Base-by-base conservation (phyloP, 2,113 vertebrate species). In the Oophaga pumilio region DNA sequence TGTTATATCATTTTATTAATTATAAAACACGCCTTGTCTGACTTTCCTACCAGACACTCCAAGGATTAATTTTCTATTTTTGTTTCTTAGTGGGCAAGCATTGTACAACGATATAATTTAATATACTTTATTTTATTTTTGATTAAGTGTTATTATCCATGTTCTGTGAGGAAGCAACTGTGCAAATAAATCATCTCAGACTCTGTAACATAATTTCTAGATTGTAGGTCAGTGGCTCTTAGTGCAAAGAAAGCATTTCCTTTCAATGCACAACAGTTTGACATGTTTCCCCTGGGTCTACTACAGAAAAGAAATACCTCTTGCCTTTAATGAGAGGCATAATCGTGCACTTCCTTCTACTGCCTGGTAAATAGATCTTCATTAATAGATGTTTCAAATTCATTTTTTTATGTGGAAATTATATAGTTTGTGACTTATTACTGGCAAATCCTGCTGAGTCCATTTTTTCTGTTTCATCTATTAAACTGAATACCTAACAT, bases 181-280 rank as follows among this genome's bases (percentile, higher is more conserved):
- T 79, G 74, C 76, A 78, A 79, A 79, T 79, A 86, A 86, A 86
- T 86, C 85, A 86, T 76, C 43, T 57, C n/a, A 59, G 69, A 69
- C 26, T 62, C 90, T 43, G 85, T 82, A 91, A 88, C 91, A 88
- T 89, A 66, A 64, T 89, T 77, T 71, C n/a, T 81, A 84, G n/a
- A 90, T 89, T 85, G 49, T 53, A 91, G 79, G 90, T 90, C 79
- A 50, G 73, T 86, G 90, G 90, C 80, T 92, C 89, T 79, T 93
- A 90, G 93, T 94, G 92, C 92, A 93, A 93, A 92, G 90, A 71
- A 94, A 93, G 85, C 90, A 89, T 92, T 78, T 91, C 89, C 89
- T 93, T 93, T 90, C 89, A 77, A 86, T 69, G 50, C 62, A 86
- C 43, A 86, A 92, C 89, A 92, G 80, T 89, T 91, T 92, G 90